Percentiles rank a stretch among this genome's conserved stretches.
These are phyloP conservation scores for Alaudala cheleensis DNA, from an alignment of 2,113 vertebrate genomes.

Conservation along the genomic window DNA sequence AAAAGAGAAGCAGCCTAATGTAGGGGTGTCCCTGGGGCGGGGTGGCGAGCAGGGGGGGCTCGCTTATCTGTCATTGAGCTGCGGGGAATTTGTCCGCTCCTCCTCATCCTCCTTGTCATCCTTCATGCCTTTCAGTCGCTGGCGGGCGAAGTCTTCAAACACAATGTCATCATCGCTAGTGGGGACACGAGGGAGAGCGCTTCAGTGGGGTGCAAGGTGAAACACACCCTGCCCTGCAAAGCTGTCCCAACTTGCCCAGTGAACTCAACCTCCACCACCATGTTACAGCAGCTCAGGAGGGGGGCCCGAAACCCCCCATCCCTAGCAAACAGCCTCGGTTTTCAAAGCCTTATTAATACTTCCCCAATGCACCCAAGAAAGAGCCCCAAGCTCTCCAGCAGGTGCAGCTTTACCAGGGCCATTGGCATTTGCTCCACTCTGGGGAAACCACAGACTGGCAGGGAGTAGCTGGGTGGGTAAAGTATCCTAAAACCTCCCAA, in stretches of 20 bases:
- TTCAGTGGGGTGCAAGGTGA: neutral
- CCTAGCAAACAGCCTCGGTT: neutral
- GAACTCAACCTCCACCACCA: neutral
- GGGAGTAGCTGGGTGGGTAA: neutral
- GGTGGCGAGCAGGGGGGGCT: neutral
- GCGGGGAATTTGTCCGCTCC: slow-evolving; percentile 83
- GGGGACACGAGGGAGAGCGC: neutral
- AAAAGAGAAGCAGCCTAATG: slow-evolving; percentile 63
- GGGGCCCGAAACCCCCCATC: neutral
- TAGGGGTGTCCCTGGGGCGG: neutral
- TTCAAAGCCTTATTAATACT: neutral
- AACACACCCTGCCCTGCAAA: neutral
- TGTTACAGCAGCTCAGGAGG: neutral
- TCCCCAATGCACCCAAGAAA: neutral
- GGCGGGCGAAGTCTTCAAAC: slow-evolving; percentile 94
- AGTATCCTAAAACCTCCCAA: neutral
- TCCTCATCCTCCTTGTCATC: slow-evolving; percentile 91
- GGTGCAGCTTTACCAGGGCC: neutral
- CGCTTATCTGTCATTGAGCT: slow-evolving; percentile 84
- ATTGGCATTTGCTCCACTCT: neutral
- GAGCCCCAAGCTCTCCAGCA: neutral
- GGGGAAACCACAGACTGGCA: rapidly evolving
- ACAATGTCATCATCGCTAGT: slow-evolving; percentile 93
- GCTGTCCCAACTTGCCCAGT: neutral
- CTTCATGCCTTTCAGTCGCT: slow-evolving; percentile 88